Evolutionary conservation across 92 coral and sea anemone species (phyloP).

Genomic region (Epizoanthus ramosus): DNA sequence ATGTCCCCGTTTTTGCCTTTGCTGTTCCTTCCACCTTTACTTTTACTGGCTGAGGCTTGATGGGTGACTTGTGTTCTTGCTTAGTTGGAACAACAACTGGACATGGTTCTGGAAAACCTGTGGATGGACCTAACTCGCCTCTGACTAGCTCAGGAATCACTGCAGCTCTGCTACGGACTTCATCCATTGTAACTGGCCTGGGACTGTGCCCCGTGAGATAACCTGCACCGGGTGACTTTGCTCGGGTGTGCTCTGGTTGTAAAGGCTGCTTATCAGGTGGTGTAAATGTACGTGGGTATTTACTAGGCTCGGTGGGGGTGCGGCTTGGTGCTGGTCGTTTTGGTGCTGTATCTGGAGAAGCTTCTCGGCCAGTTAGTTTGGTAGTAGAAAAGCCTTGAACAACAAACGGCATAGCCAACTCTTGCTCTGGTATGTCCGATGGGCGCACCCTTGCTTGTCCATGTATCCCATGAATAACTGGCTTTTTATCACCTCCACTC

Average conservation of each 20-base stretch:
- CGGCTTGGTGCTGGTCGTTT: constrained; percentile 58
- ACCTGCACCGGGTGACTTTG: constrained; percentile 59
- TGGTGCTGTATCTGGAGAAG: constrained; percentile 68
- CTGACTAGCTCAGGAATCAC: constrained; percentile 69
- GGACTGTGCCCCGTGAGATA: constrained; percentile 64
- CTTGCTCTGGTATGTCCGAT: constrained; percentile 81
- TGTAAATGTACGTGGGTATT: constrained; percentile 42
- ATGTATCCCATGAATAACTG: constrained; percentile 34
- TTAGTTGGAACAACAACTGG: constrained; percentile 31
- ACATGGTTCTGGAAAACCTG: constrained; percentile 64
- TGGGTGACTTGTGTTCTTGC: constrained; percentile 7
- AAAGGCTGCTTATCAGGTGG: constrained; percentile 40
- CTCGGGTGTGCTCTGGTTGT: constrained; percentile 55
- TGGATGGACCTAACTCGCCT: constrained; percentile 30
- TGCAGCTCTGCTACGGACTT: constrained; percentile 79
- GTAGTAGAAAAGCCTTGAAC: constrained; percentile 52
- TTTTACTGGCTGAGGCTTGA: constrained; percentile 17
- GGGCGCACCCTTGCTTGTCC: constrained; percentile 48
- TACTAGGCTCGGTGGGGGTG: constrained; percentile 50
- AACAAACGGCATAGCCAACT: constrained; percentile 76
- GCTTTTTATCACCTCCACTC: constrained; percentile 42
- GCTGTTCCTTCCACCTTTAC: constrained; percentile 27
- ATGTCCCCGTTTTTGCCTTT: constrained; percentile 5
- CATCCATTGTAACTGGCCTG: constrained; percentile 68
- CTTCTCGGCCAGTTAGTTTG: constrained; percentile 34